These are phyloP conservation scores for Myathropa florea DNA, from an alignment of 2,888 invertebrate species.

Conservation along the genomic window DNA sequence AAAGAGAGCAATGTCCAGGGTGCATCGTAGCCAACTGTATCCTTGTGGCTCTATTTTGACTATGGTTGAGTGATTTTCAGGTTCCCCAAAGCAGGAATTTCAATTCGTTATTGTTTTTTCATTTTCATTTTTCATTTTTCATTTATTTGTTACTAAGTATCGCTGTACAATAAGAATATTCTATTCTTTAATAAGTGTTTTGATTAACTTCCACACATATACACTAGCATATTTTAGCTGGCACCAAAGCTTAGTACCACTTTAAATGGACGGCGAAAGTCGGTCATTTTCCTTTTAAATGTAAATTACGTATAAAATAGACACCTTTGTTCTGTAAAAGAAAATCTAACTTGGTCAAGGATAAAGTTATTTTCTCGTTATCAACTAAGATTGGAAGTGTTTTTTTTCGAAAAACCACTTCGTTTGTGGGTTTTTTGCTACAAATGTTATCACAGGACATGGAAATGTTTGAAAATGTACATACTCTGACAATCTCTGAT, in stretches of 20 bases:
- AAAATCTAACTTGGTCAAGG: neutral
- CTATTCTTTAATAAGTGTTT: no score
- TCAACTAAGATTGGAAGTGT: neutral
- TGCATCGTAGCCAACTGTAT: constrained; percentile 34
- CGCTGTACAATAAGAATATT: no score
- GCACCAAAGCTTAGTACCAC: neutral
- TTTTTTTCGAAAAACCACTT: neutral
- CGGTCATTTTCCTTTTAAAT: neutral
- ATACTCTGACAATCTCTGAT: neutral
- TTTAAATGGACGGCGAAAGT: neutral
- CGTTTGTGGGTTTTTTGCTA: neutral
- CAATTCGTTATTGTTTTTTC: constrained; percentile 21
- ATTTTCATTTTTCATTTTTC: no score
- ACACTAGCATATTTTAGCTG: neutral
- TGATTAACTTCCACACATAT: constrained; percentile 25
- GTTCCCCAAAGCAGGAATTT: constrained; percentile 2
- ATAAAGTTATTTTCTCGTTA: neutral
- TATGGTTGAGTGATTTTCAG: constrained; percentile 6
- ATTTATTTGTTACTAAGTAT: no score
- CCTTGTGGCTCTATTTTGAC: constrained; percentile 11
- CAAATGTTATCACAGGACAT: neutral
- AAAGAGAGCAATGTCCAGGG: constrained; percentile 11
- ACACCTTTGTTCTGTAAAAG: neutral
- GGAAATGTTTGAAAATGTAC: neutral
- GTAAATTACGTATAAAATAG: neutral